A percentile compares a stretch with the other conserved stretches of the same genome.
phyloP scores from a whole-genome alignment of 2,888 invertebrate genomes.

The Drosophila macrospina region DNA sequence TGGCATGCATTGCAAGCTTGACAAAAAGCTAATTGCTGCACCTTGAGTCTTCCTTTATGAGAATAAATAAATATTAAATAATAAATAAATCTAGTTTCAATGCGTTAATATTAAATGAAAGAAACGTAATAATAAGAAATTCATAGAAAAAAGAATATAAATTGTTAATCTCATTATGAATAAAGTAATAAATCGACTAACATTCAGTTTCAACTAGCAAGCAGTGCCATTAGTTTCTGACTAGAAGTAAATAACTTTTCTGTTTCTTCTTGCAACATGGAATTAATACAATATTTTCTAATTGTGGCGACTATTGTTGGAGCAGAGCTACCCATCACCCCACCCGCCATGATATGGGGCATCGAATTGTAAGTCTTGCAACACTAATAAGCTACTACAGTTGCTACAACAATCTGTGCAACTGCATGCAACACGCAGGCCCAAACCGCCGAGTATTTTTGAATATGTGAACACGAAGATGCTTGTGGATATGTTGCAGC shows the following conservation, averaged over 20 bases:
- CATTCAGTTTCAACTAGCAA: background rate
- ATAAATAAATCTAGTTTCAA: too few relatives aligned
- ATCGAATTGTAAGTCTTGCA: constrained; percentile 43
- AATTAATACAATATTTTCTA: background rate
- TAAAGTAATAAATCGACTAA: too few relatives aligned
- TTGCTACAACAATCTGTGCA: background rate
- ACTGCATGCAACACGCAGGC: constrained; percentile 16
- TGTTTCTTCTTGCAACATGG: constrained; percentile 9
- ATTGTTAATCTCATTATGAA: too few relatives aligned
- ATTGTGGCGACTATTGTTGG: background rate
- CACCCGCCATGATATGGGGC: constrained; percentile 67
- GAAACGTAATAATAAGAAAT: too few relatives aligned
- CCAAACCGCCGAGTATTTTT: constrained; percentile 32
- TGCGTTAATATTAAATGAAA: too few relatives aligned
- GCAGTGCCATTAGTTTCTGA: background rate
- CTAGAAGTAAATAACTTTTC: background rate
- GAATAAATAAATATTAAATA: background rate
- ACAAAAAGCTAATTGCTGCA: constrained; percentile 1
- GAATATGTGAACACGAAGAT: constrained; percentile 7
- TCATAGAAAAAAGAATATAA: too few relatives aligned
- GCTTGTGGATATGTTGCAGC: constrained; percentile 36
- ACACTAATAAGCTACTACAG: background rate
- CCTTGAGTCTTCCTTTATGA: too few relatives aligned
- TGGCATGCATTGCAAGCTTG: background rate
- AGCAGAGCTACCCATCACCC: constrained; percentile 16